A percentile compares a stretch with the other conserved stretches of the same genome.
Conservation (phyloP, 2,888 invertebrate species). For the Pachliopta kotzebuea region DNA sequence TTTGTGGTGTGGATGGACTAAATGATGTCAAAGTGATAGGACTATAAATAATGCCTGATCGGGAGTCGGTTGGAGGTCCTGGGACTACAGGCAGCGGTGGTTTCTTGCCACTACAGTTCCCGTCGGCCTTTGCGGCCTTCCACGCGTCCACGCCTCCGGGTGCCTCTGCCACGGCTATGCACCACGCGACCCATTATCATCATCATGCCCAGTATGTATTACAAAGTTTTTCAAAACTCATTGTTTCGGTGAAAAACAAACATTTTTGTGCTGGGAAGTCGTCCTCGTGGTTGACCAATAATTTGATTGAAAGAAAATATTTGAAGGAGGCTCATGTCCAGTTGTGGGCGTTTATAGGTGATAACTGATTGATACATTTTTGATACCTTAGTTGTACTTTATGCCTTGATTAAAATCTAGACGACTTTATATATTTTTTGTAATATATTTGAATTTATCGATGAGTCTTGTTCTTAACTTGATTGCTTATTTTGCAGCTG, state of each 20-base stretch:
- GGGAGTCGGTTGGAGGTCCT: slow-evolving; percentile 77
- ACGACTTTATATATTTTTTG: neutral
- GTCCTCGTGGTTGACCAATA: too few relatives aligned
- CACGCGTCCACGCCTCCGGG: slow-evolving; percentile 82
- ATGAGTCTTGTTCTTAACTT: neutral
- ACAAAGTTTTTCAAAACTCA: slow-evolving; percentile 19
- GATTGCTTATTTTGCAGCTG: neutral
- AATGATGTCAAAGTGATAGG: slow-evolving; percentile 54
- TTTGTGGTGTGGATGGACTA: slow-evolving; percentile 42
- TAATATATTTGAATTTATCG: neutral
- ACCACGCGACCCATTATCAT: slow-evolving; percentile 79
- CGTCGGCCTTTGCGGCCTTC: slow-evolving; percentile 81
- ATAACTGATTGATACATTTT: too few relatives aligned
- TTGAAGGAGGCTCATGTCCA: too few relatives aligned
- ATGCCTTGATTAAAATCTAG: too few relatives aligned
- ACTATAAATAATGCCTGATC: slow-evolving; percentile 76
- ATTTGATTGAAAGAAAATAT: too few relatives aligned
- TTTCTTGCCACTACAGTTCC: slow-evolving; percentile 80
- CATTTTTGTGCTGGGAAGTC: too few relatives aligned
- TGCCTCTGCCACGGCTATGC: slow-evolving; percentile 79
- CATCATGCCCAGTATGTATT: slow-evolving; percentile 76
- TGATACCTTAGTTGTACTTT: too few relatives aligned
- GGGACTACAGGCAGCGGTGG: slow-evolving; percentile 79
- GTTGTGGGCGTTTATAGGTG: too few relatives aligned
- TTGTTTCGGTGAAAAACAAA: too few relatives aligned